Evolutionary conservation across 35 echinoderm and acorn worm genomes (phyloP), one percentile per base, ranked within the genome.

Genomic region (Lytechinus pictus): DNA sequence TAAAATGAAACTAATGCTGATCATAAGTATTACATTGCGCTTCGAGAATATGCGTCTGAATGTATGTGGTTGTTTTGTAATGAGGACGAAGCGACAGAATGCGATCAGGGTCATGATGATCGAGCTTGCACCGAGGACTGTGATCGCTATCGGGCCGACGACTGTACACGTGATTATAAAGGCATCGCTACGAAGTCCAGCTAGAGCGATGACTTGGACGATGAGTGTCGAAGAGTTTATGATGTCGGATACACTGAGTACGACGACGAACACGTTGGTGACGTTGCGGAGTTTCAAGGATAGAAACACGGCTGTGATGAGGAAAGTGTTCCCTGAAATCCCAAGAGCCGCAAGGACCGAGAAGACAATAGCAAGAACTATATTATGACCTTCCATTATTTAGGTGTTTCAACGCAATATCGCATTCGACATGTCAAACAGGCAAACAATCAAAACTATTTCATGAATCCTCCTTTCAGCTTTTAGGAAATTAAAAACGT

Each of bases 231-330:
- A 24, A 4, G 86, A 94, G 21, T 94, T 96, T 8, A 94, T 61
- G 27, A 96, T 90, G 87, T 96, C 96, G 52, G 96, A 87, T 29
- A 96, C 29, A 57, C 94, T 92, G 4, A 96, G 89, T 27, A 86
- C 86, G 57, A 96, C 87, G 94, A 96, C 96, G 88, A 96, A 96
- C 12, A 86, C 96, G 94, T 96, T 96, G 94, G 94, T 96, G 12
- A 66, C 87, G 7, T 94, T 95, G 52, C 96, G 94, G 27, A 96
- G 96, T 54, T 95, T 96, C 88, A 66, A 92, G 21, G 96, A 96
- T 33, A 94, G 52, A 44, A 91, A 55, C 33, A 96, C 94, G 13
- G 96, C 89, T 5, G 55, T 60, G 55, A 96, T 96, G 3, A 96
- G 61, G 86, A 96, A 61, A n/a, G 91, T 92, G 89, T 96, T 96